Conservation (phyloP, 2,888 invertebrate species). For the Syrphus vitripennis region DNA sequence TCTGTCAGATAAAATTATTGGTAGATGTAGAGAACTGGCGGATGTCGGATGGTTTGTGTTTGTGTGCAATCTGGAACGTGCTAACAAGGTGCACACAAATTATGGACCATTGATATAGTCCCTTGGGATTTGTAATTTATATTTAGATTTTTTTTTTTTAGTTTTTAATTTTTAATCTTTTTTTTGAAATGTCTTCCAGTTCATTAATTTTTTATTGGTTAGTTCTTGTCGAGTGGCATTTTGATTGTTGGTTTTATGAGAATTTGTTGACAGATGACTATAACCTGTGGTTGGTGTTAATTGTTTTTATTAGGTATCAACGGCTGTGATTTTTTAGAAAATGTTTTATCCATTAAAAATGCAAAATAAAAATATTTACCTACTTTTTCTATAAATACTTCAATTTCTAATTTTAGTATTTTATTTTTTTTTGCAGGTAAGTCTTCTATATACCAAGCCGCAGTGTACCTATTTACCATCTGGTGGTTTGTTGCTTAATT, state of each 20-base stretch:
- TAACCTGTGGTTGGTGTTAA: background rate
- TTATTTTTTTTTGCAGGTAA: background rate
- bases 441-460: background rate
- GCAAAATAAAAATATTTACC: too few relatives aligned
- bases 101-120: background rate
- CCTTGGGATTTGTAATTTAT: constrained; percentile 40
- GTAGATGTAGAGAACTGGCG: too few relatives aligned
- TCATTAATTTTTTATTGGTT: constrained; percentile 19
- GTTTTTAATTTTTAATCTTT: background rate
- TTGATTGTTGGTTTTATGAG: constrained; percentile 12
- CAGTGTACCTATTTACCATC: background rate
- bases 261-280: background rate
- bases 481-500: background rate
- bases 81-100: constrained; percentile 53
- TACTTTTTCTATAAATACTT: too few relatives aligned
- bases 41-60: constrained; percentile 11
- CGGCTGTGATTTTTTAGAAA: background rate
- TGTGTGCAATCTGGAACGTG: background rate
- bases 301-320: background rate
- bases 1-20: constrained; percentile 28
- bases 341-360: too few relatives aligned
- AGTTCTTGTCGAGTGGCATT: background rate
- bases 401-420: background rate
- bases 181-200: constrained; percentile 5
- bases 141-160: constrained; percentile 1